Evolutionary conservation across 2,113 vertebrate species (phyloP).

Genomic region (Dryoscopus gambensis): DNA sequence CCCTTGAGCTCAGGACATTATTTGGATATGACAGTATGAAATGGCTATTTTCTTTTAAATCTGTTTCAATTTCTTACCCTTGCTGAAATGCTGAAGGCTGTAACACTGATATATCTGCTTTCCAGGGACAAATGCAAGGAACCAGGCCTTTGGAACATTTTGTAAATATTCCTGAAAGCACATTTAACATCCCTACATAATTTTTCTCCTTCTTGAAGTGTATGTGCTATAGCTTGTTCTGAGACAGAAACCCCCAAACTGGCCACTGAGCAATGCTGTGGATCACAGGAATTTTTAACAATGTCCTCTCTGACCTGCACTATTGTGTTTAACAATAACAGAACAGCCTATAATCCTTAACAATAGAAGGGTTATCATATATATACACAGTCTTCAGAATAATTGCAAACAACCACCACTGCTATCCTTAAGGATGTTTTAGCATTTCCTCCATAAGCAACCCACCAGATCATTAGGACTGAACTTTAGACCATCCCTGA

Average conservation of each 20-base stretch:
- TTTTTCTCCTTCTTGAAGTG: background rate
- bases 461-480: background rate
- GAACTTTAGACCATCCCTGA: background rate
- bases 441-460: background rate
- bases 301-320: background rate
- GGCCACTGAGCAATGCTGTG: background rate
- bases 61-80: background rate
- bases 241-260: background rate
- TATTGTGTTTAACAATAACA: background rate
- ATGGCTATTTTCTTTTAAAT: background rate
- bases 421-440: background rate
- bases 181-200: background rate
- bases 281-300: background rate
- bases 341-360: background rate
- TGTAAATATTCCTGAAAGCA: background rate
- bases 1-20: background rate
- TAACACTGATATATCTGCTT: background rate
- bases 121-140: background rate
- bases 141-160: background rate
- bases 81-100: background rate
- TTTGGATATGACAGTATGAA: background rate
- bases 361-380: background rate
- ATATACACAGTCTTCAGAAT: background rate
- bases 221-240: background rate
- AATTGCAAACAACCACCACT: background rate